Evolutionary conservation across 1,140 invertebrate species (phyloP).

Genomic region (Ganaspis sp.): DNA sequence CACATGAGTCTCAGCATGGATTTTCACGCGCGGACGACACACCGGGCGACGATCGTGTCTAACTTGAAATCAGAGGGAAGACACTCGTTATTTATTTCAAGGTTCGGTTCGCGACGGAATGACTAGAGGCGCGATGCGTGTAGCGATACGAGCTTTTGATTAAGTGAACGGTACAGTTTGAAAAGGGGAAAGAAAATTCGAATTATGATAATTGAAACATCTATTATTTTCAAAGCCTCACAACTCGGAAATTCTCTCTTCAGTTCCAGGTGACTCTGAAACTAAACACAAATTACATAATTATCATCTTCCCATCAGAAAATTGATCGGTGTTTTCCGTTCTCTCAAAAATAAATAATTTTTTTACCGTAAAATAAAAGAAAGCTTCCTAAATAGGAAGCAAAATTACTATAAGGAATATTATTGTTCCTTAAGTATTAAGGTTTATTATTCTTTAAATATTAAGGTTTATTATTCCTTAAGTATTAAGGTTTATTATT

Average conservation of each 20-base stretch:
- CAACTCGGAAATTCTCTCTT: not conserved
- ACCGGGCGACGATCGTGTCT: conserved; percentile 6
- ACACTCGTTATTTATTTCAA: conserved; percentile 29
- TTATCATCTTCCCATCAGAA: not conserved
- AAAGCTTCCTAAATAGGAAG: too few species aligned
- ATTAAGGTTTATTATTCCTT: too few species aligned
- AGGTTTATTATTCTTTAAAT: too few species aligned
- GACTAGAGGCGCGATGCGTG: conserved; percentile 23
- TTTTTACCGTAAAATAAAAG: too few species aligned
- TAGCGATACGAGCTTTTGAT: conserved; percentile 23
- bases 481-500: too few species aligned
- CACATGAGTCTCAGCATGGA: not conserved
- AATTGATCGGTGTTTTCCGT: too few species aligned
- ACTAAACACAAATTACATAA: not conserved
- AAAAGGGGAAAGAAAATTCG: not conserved
- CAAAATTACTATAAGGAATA: too few species aligned
- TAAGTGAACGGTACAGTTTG: not conserved
- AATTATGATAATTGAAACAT: conserved; percentile 17
- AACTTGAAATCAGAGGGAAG: conserved; percentile 18
- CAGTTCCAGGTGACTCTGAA: conserved; percentile 5
- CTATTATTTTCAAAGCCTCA: not conserved
- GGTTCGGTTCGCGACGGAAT: conserved; percentile 9
- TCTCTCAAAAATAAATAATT: too few species aligned
- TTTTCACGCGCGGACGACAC: conserved; percentile 21
- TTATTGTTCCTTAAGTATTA: too few species aligned